Evolutionary conservation across 2,888 invertebrate genomes (phyloP).

Genomic region (Nemurella pictetii): DNA sequence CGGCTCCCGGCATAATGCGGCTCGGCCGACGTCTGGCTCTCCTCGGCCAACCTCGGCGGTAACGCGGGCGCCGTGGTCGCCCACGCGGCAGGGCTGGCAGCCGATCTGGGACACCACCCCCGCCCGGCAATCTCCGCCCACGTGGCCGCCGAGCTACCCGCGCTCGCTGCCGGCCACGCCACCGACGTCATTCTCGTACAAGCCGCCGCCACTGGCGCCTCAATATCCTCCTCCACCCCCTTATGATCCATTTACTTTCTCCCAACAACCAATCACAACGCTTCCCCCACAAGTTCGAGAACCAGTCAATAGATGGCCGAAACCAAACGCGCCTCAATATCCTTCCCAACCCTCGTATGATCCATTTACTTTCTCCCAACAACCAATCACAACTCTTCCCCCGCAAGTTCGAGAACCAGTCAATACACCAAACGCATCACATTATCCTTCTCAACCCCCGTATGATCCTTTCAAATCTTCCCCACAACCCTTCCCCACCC

Average conservation of each 20-base stretch:
- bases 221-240: neutral
- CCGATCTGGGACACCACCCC: neutral
- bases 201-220: neutral
- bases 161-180: slow-evolving; percentile 38
- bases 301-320: neutral
- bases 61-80: neutral
- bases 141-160: neutral
- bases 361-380: neutral
- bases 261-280: too few species aligned
- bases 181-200: neutral
- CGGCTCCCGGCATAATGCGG: neutral
- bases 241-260: too few species aligned
- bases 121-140: neutral
- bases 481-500: neutral
- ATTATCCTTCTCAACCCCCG: neutral
- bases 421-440: too few species aligned
- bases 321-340: neutral
- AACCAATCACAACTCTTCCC: neutral
- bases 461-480: neutral
- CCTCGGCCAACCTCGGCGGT: neutral
- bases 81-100: neutral
- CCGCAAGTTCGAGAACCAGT: neutral
- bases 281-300: too few species aligned
- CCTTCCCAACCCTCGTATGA: neutral
- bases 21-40: neutral